Percentiles rank a stretch among this genome's conserved stretches.
These are phyloP conservation scores for Harpagifer antarcticus DNA, from an alignment of 2,797 vertebrate genomes.

Conservation along the genomic window DNA sequence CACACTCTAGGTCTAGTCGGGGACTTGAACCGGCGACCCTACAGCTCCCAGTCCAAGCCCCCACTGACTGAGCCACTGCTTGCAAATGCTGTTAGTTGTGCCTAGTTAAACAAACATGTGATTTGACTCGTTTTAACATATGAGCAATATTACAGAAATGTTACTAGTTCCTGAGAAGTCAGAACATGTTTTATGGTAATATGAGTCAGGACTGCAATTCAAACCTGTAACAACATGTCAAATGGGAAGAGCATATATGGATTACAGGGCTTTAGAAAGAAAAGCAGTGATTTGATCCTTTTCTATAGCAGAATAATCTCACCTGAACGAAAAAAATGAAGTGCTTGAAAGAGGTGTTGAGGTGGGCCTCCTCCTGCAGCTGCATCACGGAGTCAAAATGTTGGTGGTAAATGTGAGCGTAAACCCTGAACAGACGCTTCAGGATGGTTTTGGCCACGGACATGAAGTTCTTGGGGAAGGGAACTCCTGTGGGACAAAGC, in stretches of 20 bases:
- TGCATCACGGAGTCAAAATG: slow-evolving; percentile 97
- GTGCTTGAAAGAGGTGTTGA: slow-evolving; percentile 99
- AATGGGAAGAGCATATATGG: neutral
- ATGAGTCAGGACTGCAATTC: neutral
- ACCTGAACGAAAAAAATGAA: slow-evolving; percentile 99
- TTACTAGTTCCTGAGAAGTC: neutral
- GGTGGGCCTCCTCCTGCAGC: slow-evolving; percentile 97
- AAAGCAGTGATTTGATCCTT: neutral
- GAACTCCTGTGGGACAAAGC: slow-evolving; percentile 86
- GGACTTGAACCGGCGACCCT: too few species aligned
- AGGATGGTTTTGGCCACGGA: slow-evolving; percentile 98
- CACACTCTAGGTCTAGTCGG: too few species aligned
- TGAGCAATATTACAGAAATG: neutral
- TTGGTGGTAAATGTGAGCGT: slow-evolving; percentile 98
- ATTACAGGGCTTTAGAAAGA: slow-evolving; percentile 1
- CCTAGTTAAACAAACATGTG: neutral
- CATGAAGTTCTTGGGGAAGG: slow-evolving; percentile 98
- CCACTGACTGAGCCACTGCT: too few species aligned
- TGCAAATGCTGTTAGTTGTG: neutral
- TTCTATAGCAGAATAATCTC: slow-evolving; percentile 18
- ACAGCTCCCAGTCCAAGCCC: too few species aligned
- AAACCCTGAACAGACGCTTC: slow-evolving; percentile 95
- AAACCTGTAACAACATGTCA: neutral
- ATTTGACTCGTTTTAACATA: neutral
- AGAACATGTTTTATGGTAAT: neutral